Percentiles rank a stretch among this genome's conserved stretches.
These are phyloP conservation scores for Muntiacus reevesi DNA, from an alignment of 2,113 vertebrate genomes.

Conservation along the genomic window DNA sequence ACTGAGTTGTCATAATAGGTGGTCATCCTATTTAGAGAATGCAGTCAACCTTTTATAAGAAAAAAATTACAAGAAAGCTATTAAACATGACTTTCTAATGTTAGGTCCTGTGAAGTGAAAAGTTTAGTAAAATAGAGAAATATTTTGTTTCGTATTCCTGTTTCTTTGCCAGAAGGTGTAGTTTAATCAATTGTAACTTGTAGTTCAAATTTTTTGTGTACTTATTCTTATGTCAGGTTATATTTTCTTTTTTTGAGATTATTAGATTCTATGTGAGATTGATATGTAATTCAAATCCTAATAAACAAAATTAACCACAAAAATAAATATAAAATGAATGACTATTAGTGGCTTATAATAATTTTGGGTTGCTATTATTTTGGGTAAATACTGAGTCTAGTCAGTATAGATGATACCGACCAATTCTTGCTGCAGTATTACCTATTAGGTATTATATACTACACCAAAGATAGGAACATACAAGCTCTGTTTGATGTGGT, in stretches of 20 bases:
- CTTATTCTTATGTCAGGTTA: not conserved
- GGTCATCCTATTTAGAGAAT: not conserved
- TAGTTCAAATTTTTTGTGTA: constrained; percentile 3
- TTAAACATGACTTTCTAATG: constrained; percentile 13
- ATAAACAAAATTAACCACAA: not conserved
- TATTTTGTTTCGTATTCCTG: not conserved
- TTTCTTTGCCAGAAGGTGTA: not conserved
- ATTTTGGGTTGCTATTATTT: constrained; percentile 23
- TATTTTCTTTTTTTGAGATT: not conserved
- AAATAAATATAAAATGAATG: constrained; percentile 25
- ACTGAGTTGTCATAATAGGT: not conserved
- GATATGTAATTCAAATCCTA: constrained; percentile 23
- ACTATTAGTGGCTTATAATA: not conserved
- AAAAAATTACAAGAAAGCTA: not conserved
- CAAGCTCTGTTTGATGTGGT: not conserved
- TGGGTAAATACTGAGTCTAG: not conserved
- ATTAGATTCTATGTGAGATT: not conserved
- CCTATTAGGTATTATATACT: not conserved
- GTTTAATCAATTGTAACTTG: not conserved
- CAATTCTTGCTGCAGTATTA: not conserved
- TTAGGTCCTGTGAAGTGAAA: not conserved
- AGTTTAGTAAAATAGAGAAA: not conserved
- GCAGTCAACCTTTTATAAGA: constrained; percentile 1
- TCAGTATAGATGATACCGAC: not conserved
- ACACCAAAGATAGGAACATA: not conserved